Evolutionary conservation across 2,113 vertebrate genomes (phyloP).

Genomic region (Oenanthe melanoleuca): DNA sequence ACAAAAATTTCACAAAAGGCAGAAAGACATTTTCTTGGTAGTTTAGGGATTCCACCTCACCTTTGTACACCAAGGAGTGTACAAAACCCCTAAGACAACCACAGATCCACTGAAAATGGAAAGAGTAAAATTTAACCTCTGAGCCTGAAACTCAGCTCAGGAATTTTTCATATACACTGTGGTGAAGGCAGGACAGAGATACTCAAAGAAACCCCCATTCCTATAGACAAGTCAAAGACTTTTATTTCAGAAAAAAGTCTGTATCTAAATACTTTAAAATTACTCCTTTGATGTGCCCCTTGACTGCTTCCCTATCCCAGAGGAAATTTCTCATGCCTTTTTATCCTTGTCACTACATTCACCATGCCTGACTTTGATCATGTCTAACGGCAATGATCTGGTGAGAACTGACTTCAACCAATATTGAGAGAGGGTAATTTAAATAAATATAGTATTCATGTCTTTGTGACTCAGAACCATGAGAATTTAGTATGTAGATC

Average conservation of each 20-base stretch:
- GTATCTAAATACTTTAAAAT: not conserved
- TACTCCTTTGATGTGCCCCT: not conserved
- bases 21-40: not conserved
- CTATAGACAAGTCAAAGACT: not conserved
- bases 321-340: not conserved
- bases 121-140: not conserved
- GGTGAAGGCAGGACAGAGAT: not conserved
- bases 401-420: not conserved
- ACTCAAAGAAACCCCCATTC: not conserved
- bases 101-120: not conserved
- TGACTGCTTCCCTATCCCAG: not conserved
- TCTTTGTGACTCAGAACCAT: not conserved
- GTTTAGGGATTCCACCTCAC: not conserved
- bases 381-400: not conserved
- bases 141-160: not conserved
- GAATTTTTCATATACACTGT: not conserved
- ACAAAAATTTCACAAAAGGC: not conserved
- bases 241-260: not conserved
- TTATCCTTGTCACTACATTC: not conserved
- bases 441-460: not conserved
- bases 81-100: not conserved
- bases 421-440: not conserved
- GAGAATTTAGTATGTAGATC: accelerated
- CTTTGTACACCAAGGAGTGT: not conserved
- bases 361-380: not conserved